Base-by-base conservation (phyloP, 2,113 vertebrate genomes). In the Ceratotherium simum region DNA sequence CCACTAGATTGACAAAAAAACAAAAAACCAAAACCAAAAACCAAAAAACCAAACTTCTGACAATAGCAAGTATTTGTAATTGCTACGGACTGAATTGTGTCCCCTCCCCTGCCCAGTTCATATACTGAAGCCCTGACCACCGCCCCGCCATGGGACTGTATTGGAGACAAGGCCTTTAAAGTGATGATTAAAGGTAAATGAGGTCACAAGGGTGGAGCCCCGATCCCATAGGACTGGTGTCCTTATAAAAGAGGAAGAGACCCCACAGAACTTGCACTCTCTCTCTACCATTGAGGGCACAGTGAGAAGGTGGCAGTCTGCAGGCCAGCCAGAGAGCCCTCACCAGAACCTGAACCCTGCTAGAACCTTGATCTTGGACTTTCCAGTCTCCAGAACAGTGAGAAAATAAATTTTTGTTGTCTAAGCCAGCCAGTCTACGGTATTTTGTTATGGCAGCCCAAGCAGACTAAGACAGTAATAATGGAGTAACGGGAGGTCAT, bases 211-310 rank as follows among this genome's bases (percentile, higher is more conserved):
- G 20, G 14, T 81, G 69, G 62, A 90, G 9, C 14, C 21, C 62
- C 83, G 46, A 58, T 20, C 46, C 27, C 18, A 70, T 1, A 72
- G 33, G 56, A 88, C 17, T 33, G 2, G 18, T n/a, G 10, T 56
- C 42, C n/a, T 86, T 33, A 29, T 82, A n/a, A 86, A 83, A 93
- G 39, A 51, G 17, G 39, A 54, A 21, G 39, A 87, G n/a, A n/a
- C 16, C 39, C 2, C 62, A 58, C 82, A 64, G 13, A 46, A 6
- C 25, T 29, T 29, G 84, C 23, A 56, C 5, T 85, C 25, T 48
- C 9, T 93, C 62, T 86, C 46, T 25, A 21, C 29, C 16, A 36
- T 5, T 12, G 3, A 64, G 9, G 9, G 48, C 56, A 29, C 6
- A 8, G 14, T 1, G 3, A 64, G 78, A 88, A 88, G 29, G 14